Conservation (phyloP, 1,140 invertebrate genomes). For the Zaprionus tsacasi region DNA sequence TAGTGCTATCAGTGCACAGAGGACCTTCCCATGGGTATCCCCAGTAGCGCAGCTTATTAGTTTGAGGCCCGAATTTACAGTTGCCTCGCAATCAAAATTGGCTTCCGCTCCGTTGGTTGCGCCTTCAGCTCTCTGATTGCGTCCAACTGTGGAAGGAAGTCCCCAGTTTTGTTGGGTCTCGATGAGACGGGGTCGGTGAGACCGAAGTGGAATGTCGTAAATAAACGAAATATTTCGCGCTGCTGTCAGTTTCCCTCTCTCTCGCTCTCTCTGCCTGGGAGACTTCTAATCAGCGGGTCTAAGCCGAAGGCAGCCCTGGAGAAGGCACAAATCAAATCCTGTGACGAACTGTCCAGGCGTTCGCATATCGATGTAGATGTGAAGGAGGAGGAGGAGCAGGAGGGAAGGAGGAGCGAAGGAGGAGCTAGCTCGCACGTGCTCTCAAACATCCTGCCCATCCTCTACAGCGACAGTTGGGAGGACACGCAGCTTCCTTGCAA, state of each 20-base stretch:
- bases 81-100: conserved; percentile 56
- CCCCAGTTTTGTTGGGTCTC: conserved; percentile 41
- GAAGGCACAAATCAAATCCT: conserved; percentile 52
- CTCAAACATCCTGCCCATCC: background rate
- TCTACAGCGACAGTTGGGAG: background rate
- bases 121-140: conserved; percentile 48
- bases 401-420: background rate
- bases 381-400: background rate
- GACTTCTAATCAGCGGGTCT: conserved; percentile 49
- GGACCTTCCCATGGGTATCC: background rate
- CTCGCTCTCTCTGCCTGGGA: background rate
- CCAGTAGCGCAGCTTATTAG: background rate
- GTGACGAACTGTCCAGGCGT: conserved; percentile 43
- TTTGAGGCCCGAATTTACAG: conserved; percentile 6
- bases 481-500: conserved; percentile 5
- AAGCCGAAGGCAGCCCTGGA: conserved; percentile 22
- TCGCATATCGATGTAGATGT: conserved; percentile 29
- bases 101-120: conserved; percentile 50
- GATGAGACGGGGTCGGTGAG: conserved; percentile 22
- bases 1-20: background rate
- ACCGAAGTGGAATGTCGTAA: conserved; percentile 55
- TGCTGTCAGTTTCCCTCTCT: background rate
- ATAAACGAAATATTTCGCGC: conserved; percentile 60
- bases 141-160: conserved; percentile 39
- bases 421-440: background rate